Percentiles rank a stretch among this genome's conserved stretches.
Conservation (phyloP, 2,797 vertebrate genomes). For the Poeciliopsis presidionis region DNA sequence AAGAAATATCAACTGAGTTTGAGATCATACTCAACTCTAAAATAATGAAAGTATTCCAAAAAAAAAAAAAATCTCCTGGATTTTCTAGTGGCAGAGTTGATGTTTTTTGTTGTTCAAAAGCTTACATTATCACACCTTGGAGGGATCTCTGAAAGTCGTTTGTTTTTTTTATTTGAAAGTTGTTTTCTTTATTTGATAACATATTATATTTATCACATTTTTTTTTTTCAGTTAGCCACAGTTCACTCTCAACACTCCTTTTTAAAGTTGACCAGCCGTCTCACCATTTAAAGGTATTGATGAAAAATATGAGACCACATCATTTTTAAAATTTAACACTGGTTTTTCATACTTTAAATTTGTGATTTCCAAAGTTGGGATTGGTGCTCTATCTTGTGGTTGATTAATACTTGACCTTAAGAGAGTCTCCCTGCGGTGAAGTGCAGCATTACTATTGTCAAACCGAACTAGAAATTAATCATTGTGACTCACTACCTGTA, state of each 20-base stretch:
- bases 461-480: neutral
- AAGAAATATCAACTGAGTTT: slow-evolving; percentile 1
- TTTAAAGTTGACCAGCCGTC: neutral
- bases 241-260: neutral
- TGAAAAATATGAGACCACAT: neutral
- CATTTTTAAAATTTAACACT: neutral
- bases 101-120: neutral
- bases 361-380: neutral
- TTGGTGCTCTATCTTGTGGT: neutral
- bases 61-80: neutral
- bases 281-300: neutral
- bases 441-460: neutral
- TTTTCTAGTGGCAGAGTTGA: neutral
- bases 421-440: neutral
- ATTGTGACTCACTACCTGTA: neutral
- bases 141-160: neutral
- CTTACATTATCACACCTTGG: neutral
- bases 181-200: neutral
- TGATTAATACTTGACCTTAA: neutral
- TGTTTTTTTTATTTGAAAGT: too few species aligned
- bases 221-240: neutral
- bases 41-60: neutral
- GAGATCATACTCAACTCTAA: neutral
- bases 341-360: neutral
- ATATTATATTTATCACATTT: neutral